These are phyloP conservation scores for Lordiphosa collinella DNA, from an alignment of 1,140 invertebrate species.

Conservation along the genomic window DNA sequence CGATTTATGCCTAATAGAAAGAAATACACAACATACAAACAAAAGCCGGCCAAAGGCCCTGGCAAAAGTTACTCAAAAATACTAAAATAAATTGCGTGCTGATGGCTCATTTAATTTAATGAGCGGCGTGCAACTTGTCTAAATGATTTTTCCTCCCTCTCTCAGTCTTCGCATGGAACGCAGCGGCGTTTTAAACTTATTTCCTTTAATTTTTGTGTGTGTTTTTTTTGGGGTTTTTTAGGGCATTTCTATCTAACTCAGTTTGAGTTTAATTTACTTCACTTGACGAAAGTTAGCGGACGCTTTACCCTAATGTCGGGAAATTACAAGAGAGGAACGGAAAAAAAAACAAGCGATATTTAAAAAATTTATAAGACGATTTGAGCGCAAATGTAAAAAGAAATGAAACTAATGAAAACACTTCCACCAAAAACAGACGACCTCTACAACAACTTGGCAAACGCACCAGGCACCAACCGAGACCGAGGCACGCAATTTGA, in stretches of 20 bases:
- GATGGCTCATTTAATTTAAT: conserved; percentile 80
- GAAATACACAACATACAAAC: conserved; percentile 10
- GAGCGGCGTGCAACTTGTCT: conserved; percentile 79
- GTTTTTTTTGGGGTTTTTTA: background rate
- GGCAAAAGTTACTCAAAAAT: conserved; percentile 75
- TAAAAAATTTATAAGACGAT: conserved; percentile 57
- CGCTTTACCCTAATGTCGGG: conserved; percentile 57
- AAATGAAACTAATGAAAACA: conserved; percentile 75
- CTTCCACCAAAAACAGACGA: conserved; percentile 41
- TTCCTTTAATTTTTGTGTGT: conserved; percentile 1
- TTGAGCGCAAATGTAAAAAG: conserved; percentile 63
- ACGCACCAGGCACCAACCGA: conserved; percentile 37
- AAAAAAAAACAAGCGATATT: conserved; percentile 10
- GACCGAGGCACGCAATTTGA: conserved; percentile 72
- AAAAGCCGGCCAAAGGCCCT: conserved; percentile 36
- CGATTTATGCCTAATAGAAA: conserved; percentile 14
- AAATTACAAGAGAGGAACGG: conserved; percentile 35
- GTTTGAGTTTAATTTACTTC: conserved; percentile 23
- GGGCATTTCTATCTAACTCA: conserved; percentile 11
- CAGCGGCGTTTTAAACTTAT: conserved; percentile 15
- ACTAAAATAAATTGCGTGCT: conserved; percentile 79
- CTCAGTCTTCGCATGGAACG: no score
- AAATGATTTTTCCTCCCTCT: conserved; percentile 71
- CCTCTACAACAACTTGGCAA: conserved; percentile 45
- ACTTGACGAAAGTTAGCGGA: conserved; percentile 54